Conservation (phyloP, 2,113 vertebrate genomes). For the Chamaea fasciata region DNA sequence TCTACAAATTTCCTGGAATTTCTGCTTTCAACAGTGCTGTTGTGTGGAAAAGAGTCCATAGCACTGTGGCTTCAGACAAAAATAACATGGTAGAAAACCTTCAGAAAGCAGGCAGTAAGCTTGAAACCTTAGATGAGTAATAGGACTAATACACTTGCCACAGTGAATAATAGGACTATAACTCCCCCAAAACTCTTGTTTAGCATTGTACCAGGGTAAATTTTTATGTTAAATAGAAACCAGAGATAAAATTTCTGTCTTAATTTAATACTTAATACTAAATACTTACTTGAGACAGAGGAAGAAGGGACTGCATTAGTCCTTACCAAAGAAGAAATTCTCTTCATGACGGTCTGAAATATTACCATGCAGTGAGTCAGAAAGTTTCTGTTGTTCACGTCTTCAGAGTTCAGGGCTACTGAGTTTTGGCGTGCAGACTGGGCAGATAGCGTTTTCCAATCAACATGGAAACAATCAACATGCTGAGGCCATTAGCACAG, state of each 20-base stretch:
- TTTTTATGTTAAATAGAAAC: neutral
- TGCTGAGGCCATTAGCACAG: neutral
- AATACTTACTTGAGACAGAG: neutral
- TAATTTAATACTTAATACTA: neutral
- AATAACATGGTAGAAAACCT: neutral
- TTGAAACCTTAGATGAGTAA: neutral
- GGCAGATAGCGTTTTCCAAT: neutral
- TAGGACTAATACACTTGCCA: neutral
- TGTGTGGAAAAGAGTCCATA: neutral
- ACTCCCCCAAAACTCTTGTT: neutral
- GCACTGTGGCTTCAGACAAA: neutral
- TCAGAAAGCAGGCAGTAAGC: neutral
- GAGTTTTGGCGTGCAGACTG: neutral
- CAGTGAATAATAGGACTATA: neutral
- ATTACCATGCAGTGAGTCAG: neutral
- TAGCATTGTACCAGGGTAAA: neutral
- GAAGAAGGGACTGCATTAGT: neutral
- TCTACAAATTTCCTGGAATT: neutral
- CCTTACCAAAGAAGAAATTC: slow-evolving; percentile 3
- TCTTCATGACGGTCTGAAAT: neutral
- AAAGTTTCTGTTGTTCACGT: neutral
- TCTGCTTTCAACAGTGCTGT: neutral
- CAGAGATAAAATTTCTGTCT: neutral
- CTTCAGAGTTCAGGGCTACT: neutral
- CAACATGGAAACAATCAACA: neutral